phyloP scores from a whole-genome alignment of 2,888 invertebrate genomes.

The Agrochola lota region DNA sequence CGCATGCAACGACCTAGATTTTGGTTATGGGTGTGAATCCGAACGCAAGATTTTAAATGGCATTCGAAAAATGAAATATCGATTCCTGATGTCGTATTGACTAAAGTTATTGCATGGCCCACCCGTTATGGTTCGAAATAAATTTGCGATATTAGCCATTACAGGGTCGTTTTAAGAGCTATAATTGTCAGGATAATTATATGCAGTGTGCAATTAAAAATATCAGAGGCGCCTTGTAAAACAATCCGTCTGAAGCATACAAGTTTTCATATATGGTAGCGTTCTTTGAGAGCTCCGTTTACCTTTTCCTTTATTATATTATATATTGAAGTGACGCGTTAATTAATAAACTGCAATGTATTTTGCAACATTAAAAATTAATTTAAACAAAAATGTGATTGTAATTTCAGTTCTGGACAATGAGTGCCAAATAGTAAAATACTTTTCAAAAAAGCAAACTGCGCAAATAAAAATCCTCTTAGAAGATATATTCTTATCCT shows the following conservation, averaged over 20 bases:
- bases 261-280: constrained; percentile 36
- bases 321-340: constrained; percentile 24
- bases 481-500: neutral
- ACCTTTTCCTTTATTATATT: neutral
- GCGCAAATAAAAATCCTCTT: neutral
- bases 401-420: neutral
- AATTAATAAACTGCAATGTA: constrained; percentile 17
- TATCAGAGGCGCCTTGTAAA: constrained; percentile 48
- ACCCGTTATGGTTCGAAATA: constrained; percentile 1
- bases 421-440: neutral
- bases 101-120: constrained; percentile 18
- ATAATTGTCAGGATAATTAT: constrained; percentile 39
- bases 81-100: constrained; percentile 23
- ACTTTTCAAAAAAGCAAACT: neutral
- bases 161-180: constrained; percentile 9
- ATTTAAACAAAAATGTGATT: neutral
- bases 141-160: constrained; percentile 23
- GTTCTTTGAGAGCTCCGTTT: constrained; percentile 38
- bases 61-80: constrained; percentile 51
- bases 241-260: constrained; percentile 26
- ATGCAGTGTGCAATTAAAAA: constrained; percentile 43
- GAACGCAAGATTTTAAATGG: constrained; percentile 44
- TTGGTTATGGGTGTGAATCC: constrained; percentile 37
- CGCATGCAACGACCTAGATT: constrained; percentile 56
- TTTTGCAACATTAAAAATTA: neutral